A percentile compares a stretch with the other conserved stretches of the same genome.
Evolutionary conservation across 2,888 invertebrate genomes (phyloP).

Genomic region (Scaptomyza polygonia): DNA sequence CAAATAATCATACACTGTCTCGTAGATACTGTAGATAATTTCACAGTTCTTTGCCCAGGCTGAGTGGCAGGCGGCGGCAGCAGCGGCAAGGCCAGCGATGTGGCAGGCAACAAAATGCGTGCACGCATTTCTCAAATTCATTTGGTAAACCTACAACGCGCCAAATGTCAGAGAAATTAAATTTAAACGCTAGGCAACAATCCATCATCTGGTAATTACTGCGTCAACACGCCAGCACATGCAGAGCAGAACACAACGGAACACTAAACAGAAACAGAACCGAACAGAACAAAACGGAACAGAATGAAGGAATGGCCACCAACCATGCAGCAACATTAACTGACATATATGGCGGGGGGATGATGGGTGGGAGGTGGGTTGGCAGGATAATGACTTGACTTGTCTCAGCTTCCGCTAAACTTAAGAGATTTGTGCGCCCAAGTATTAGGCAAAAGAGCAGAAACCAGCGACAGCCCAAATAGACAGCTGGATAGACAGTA

Average conservation of each 20-base stretch:
- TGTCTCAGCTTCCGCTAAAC: constrained; percentile 75
- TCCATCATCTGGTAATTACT: constrained; percentile 80
- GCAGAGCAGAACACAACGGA: constrained; percentile 30
- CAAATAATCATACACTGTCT: constrained; percentile 20
- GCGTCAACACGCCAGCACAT: constrained; percentile 76
- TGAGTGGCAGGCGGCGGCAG: constrained; percentile 20
- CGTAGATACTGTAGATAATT: constrained; percentile 64
- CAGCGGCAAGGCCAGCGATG: neutral
- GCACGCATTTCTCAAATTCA: constrained; percentile 77
- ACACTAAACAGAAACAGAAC: constrained; percentile 7
- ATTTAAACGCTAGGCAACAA: constrained; percentile 80
- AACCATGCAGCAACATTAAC: constrained; percentile 38
- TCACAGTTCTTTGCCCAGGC: constrained; percentile 71
- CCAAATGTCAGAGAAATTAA: constrained; percentile 79
- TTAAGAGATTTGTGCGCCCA: constrained; percentile 63
- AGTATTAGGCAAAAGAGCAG: constrained; percentile 27
- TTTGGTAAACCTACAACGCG: constrained; percentile 72
- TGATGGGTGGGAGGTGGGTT: no score
- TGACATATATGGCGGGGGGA: constrained; percentile 7
- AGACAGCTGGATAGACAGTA: constrained; percentile 46
- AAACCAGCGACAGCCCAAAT: constrained; percentile 17
- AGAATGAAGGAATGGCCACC: constrained; percentile 37
- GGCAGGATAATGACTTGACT: constrained; percentile 74
- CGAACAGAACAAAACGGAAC: constrained; percentile 17
- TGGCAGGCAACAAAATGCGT: constrained; percentile 58